Conservation (phyloP, 2,888 invertebrate species). For the Prosapia bicincta region DNA sequence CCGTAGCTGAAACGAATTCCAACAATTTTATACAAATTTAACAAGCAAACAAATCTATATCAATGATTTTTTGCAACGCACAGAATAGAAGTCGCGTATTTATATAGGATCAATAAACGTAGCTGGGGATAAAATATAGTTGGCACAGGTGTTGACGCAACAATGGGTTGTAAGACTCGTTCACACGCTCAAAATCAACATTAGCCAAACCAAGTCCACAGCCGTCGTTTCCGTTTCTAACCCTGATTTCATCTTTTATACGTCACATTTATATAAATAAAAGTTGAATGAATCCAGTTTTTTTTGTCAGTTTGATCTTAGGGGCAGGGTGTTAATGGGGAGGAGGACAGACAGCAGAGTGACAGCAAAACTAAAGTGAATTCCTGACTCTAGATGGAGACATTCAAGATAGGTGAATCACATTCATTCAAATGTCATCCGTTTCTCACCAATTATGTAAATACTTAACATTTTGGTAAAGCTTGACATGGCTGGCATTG, state of each 20-base stretch:
- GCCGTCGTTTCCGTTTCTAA: not conserved
- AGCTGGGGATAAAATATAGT: not conserved
- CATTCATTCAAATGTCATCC: not conserved
- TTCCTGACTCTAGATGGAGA: not conserved
- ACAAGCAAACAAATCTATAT: too few species aligned
- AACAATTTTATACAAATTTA: too few species aligned
- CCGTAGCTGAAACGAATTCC: too few species aligned
- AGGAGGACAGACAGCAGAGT: not conserved
- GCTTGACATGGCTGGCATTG: not conserved
- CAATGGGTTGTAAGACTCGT: not conserved
- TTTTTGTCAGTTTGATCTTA: not conserved
- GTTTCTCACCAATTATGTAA: not conserved
- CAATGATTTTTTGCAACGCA: not conserved
- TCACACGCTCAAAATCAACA: not conserved
- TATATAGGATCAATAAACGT: not conserved
- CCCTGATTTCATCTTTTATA: not conserved
- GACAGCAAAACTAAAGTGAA: not conserved
- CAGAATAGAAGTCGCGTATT: not conserved
- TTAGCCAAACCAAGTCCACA: not conserved
- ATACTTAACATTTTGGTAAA: not conserved
- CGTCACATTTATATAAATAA: slow-evolving; percentile 2
- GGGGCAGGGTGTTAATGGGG: not conserved
- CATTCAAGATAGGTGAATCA: not conserved
- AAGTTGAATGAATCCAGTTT: not conserved
- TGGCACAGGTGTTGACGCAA: not conserved